These are phyloP conservation scores for Stigmatopora argus DNA, from an alignment of 2,113 vertebrate genomes.

Conservation along the genomic window DNA sequence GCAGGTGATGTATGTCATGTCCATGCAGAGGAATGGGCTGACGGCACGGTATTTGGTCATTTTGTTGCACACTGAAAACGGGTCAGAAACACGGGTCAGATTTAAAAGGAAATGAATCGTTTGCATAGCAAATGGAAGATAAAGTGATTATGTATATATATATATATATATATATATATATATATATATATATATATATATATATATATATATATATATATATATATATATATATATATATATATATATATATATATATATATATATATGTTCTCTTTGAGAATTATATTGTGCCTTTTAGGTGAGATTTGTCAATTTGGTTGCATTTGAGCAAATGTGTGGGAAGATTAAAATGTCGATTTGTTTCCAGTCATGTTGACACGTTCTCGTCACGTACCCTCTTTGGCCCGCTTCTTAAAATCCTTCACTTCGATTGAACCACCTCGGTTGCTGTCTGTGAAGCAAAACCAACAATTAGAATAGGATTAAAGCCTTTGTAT, in stretches of 20 bases:
- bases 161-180: too few species aligned
- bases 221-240: too few species aligned
- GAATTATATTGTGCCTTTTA: too few species aligned
- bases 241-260: too few species aligned
- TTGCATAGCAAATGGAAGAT: too few species aligned
- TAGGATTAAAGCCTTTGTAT: too few species aligned
- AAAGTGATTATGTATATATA: too few species aligned
- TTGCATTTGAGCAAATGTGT: too few species aligned
- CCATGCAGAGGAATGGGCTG: conserved; percentile 96
- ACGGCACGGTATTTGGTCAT: conserved; percentile 83
- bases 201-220: too few species aligned
- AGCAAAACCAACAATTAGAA: conserved; percentile 27
- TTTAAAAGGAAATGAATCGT: not conserved
- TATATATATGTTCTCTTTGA: too few species aligned
- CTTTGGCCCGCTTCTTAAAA: conserved; percentile 89
- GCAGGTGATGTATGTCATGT: conserved; percentile 92
- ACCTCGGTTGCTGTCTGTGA: conserved; percentile 81
- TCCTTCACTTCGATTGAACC: conserved; percentile 87
- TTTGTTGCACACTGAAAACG: conserved; percentile 84
- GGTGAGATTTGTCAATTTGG: too few species aligned
- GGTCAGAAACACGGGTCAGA: conserved; percentile 18
- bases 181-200: too few species aligned
- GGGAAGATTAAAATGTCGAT: not conserved
- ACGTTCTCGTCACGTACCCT: conserved; percentile 75
- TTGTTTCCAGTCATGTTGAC: not conserved